Percentiles rank a stretch among this genome's conserved stretches.
These are phyloP conservation scores for Heliconius ismenius DNA, from an alignment of 2,888 invertebrate genomes.

Conservation along the genomic window DNA sequence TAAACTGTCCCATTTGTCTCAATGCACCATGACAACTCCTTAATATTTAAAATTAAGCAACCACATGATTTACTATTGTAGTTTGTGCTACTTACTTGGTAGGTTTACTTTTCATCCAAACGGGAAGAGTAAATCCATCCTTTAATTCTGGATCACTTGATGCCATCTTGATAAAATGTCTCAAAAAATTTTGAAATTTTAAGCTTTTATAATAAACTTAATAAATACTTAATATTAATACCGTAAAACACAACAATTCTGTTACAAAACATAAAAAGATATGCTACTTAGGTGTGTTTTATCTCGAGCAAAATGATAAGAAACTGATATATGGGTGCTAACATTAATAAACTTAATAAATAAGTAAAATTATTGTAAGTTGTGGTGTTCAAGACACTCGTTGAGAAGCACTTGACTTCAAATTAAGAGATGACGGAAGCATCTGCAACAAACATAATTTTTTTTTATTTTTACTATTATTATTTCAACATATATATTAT, in stretches of 20 bases:
- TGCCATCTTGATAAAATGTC: constrained; percentile 58
- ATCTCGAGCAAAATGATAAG: constrained; percentile 79
- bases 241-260: constrained; percentile 50
- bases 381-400: constrained; percentile 65
- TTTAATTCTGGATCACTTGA: constrained; percentile 82
- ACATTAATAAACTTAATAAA: constrained; percentile 49
- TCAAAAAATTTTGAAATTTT: constrained; percentile 25
- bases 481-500: background rate
- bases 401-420: constrained; percentile 65
- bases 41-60: no score
- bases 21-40: no score
- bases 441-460: constrained; percentile 75
- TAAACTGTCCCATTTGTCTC: background rate
- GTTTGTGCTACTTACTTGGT: constrained; percentile 65
- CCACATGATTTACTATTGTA: no score
- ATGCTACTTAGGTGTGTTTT: constrained; percentile 50
- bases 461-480: no score
- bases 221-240: constrained; percentile 39
- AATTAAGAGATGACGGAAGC: constrained; percentile 58
- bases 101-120: constrained; percentile 88
- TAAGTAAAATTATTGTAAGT: constrained; percentile 26
- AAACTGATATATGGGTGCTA: constrained; percentile 64
- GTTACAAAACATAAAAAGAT: constrained; percentile 56
- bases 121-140: constrained; percentile 85
- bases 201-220: constrained; percentile 34